Conservation (phyloP, 2,888 invertebrate genomes). For the Apantesis nais region DNA sequence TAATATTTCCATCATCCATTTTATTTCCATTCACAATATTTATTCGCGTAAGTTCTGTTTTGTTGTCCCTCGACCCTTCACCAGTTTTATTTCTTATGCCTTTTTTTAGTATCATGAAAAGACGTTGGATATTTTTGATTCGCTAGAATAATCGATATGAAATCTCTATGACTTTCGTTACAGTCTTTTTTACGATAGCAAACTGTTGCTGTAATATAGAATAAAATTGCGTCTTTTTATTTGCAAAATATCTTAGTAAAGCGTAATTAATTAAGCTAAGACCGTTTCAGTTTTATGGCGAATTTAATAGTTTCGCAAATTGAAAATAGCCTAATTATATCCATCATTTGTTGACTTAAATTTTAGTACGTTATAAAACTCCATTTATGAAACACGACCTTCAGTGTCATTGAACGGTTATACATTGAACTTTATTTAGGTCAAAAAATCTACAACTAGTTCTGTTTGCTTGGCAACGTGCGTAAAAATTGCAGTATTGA, state of each 20-base stretch:
- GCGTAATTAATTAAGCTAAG: slow-evolving; percentile 19
- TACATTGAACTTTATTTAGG: slow-evolving; percentile 28
- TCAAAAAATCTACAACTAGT: slow-evolving; percentile 32
- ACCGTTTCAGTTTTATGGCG: slow-evolving; percentile 16
- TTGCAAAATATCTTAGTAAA: slow-evolving; percentile 13
- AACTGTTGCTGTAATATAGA: slow-evolving; percentile 8
- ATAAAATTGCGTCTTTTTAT: slow-evolving; percentile 10
- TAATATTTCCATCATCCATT: background rate
- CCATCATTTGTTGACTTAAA: slow-evolving; percentile 8
- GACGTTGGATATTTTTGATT: slow-evolving; percentile 28
- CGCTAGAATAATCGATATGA: background rate
- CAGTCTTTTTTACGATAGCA: background rate
- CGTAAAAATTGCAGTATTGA: slow-evolving; percentile 23
- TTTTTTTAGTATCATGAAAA: slow-evolving; percentile 27
- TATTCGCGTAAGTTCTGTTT: slow-evolving; percentile 16
- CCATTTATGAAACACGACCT: slow-evolving; percentile 28
- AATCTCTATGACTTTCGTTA: background rate
- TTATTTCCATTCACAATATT: background rate
- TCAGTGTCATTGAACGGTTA: slow-evolving; percentile 30
- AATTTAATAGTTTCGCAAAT: slow-evolving; percentile 10
- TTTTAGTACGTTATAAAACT: slow-evolving; percentile 14
- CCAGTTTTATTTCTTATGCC: slow-evolving; percentile 12
- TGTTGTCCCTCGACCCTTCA: slow-evolving; percentile 22
- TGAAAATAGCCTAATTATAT: slow-evolving; percentile 18
- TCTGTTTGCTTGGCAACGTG: slow-evolving; percentile 24